A percentile compares a stretch with the other conserved stretches of the same genome.
Conservation (phyloP, 2,888 invertebrate genomes). For the Lathronympha strigana region DNA sequence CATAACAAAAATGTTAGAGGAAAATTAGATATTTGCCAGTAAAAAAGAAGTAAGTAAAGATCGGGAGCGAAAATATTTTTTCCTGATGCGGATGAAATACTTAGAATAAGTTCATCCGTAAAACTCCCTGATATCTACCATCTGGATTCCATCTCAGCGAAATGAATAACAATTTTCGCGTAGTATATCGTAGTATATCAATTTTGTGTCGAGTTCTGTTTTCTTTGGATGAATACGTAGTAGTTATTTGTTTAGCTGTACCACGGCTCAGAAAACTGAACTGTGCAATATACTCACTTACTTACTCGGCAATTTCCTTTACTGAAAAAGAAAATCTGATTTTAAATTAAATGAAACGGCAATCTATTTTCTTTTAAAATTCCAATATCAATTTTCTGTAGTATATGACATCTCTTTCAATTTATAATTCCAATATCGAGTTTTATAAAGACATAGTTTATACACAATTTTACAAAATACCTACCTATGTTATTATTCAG, state of each 20-base stretch:
- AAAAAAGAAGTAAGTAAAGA: conserved; percentile 33
- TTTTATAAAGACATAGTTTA: too few relatives aligned
- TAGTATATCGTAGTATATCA: conserved; percentile 59
- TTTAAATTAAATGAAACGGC: conserved; percentile 2
- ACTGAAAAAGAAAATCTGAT: conserved; percentile 50
- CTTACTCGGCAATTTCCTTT: conserved; percentile 54
- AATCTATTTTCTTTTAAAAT: not conserved
- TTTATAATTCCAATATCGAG: too few relatives aligned
- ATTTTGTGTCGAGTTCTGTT: conserved; percentile 60
- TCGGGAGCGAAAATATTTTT: conserved; percentile 43
- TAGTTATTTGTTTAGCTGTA: conserved; percentile 61
- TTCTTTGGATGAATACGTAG: conserved; percentile 51
- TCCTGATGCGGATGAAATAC: conserved; percentile 55
- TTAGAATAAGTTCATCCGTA: conserved; percentile 54
- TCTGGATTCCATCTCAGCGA: conserved; percentile 62
- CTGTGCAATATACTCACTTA: too few relatives aligned
- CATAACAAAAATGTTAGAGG: conserved; percentile 5
- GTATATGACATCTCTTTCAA: too few relatives aligned
- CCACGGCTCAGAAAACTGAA: conserved; percentile 51
- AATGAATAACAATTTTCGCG: conserved; percentile 63
- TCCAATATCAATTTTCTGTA: too few relatives aligned
- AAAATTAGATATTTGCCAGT: conserved; percentile 34
- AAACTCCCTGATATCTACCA: conserved; percentile 55
- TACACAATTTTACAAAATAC: too few relatives aligned
- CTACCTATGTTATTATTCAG: too few relatives aligned